Base-by-base conservation (phyloP, 1,140 invertebrate species). In the Babylonia areolata region DNA sequence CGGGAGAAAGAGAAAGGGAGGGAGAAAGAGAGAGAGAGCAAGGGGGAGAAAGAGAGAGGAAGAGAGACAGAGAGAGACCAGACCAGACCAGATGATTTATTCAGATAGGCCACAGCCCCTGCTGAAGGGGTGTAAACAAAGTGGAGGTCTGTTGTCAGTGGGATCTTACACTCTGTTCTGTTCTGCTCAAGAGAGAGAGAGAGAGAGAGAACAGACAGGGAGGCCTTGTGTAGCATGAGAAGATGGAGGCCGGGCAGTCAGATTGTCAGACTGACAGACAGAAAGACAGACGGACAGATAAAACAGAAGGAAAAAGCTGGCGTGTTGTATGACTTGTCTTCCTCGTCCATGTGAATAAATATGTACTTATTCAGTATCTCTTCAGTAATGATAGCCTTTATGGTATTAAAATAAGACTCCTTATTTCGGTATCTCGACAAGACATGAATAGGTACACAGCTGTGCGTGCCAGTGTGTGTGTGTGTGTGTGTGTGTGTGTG, bases 401-500 rank as follows among this genome's bases (percentile, higher is more conserved):
- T n/a, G n/a, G n/a, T n/a, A n/a, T n/a, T n/a, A n/a, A n/a, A n/a
- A n/a, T n/a, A n/a, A n/a, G n/a, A n/a, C n/a, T n/a, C n/a, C n/a
- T n/a, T n/a, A n/a, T n/a, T n/a, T n/a, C n/a, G n/a, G n/a, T n/a
- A n/a, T n/a, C n/a, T n/a, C n/a, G n/a, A n/a, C n/a, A 51, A 51
- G 46, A 51, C 9, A 51, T 11, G 6, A 51, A 17, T 51, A 17
- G 9, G 58, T 64, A 20, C 23, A n/a, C 31, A 15, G 9, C 23
- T 40, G 37, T 78, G n/a, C 42, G 42, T 46, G 42, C 33, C 12
- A 31, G 42, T 31, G 37, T 39, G 77, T 12, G 37, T 78, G 37
- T 28, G 42, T 46, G 42, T 39, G 42, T 78, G 77, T 78, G 42
- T 40, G 42, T 78, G 37, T 78, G 37, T 39, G 42, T 78, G 77